Conservation (phyloP, 2,888 invertebrate species). For the Perithous albicinctus region DNA sequence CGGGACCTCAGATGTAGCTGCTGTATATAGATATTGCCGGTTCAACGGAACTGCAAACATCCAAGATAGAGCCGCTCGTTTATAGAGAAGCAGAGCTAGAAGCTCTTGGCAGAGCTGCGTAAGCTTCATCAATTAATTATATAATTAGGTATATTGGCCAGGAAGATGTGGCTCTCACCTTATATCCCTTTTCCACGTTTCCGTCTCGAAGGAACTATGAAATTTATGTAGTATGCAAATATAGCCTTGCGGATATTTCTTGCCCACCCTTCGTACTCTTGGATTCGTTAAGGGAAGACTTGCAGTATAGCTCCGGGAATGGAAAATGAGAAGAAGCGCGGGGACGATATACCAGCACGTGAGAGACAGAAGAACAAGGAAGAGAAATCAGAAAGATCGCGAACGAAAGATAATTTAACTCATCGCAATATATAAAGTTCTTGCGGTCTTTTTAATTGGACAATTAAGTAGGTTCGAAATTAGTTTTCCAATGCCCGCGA, state of each 20-base stretch:
- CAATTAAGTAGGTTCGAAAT: conserved; percentile 65
- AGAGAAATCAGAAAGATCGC: conserved; percentile 50
- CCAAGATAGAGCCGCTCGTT: not conserved
- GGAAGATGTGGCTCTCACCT: conserved; percentile 24
- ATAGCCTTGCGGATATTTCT: conserved; percentile 36
- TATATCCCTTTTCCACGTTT: conserved; percentile 38
- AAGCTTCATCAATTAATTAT: conserved; percentile 59
- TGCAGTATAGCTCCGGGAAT: not conserved
- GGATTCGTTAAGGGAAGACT: conserved; percentile 26
- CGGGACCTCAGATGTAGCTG: not conserved
- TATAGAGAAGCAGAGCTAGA: not conserved
- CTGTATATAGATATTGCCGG: conserved; percentile 2
- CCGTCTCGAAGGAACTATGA: conserved; percentile 56
- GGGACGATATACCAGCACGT: conserved; percentile 35
- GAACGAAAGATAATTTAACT: conserved; percentile 60
- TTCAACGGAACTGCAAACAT: not conserved
- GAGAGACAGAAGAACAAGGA: conserved; percentile 10
- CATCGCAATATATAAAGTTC: conserved; percentile 52
- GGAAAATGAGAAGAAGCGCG: conserved; percentile 22
- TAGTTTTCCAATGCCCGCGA: conserved; percentile 58
- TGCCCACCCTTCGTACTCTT: conserved; percentile 16
- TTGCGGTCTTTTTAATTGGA: conserved; percentile 62
- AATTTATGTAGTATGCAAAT: conserved; percentile 67
- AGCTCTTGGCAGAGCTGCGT: not conserved
- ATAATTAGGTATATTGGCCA: conserved; percentile 55